Evolutionary conservation across 2,797 vertebrate species (phyloP).

Genomic region (Enteromius viviparus): DNA sequence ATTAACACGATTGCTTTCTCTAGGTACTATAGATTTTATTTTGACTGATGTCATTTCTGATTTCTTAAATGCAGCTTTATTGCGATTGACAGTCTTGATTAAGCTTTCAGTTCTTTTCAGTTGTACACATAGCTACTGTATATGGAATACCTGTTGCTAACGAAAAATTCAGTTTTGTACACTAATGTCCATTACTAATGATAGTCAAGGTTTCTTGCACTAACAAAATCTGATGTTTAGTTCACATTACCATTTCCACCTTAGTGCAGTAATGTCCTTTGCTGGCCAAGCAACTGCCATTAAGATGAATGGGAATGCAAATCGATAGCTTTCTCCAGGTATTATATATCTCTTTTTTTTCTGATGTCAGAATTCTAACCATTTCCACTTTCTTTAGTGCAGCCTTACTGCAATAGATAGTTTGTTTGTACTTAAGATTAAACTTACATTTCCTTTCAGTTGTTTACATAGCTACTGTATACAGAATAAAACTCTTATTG

Average conservation of each 20-base stretch:
- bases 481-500: not conserved
- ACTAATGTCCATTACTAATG: not conserved
- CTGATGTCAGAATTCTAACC: not conserved
- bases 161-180: not conserved
- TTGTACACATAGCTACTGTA: not conserved
- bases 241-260: not conserved
- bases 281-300: not conserved
- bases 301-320: constrained; percentile 4
- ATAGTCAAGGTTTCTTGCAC: not conserved
- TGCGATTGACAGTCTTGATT: not conserved
- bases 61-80: not conserved
- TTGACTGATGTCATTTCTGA: not conserved
- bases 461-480: not conserved
- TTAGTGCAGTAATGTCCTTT: not conserved
- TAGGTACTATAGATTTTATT: not conserved
- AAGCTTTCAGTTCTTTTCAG: not conserved
- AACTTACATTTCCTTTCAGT: not conserved
- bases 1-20: not conserved
- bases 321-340: not conserved
- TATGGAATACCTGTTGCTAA: not conserved
- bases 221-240: not conserved
- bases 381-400: constrained; percentile 3
- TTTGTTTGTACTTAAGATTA: not conserved
- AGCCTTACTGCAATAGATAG: not conserved
- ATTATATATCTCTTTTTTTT: not conserved